A percentile compares a stretch with the other conserved stretches of the same genome.
Conservation (phyloP, 2,888 invertebrate species). For the Cerastoderma edule region DNA sequence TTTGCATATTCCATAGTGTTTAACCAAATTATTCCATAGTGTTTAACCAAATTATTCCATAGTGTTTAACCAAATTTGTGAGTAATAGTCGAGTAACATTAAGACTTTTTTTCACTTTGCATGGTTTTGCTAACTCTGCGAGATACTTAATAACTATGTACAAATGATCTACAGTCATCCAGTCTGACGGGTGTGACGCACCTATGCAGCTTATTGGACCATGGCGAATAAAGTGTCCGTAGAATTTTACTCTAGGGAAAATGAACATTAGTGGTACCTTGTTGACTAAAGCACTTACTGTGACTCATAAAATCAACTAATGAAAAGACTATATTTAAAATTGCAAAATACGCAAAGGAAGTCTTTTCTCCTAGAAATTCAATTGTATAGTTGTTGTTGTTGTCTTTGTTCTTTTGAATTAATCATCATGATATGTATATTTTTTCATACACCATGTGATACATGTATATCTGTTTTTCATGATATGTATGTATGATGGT, state of each 20-base stretch:
- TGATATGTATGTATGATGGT: too few species aligned
- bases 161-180: conserved; percentile 76
- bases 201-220: conserved; percentile 36
- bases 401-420: too few species aligned
- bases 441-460: too few species aligned
- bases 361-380: too few species aligned
- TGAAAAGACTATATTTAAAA: too few species aligned
- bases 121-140: conserved; percentile 66
- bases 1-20: conserved; percentile 79
- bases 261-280: conserved; percentile 51
- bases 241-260: conserved; percentile 50
- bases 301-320: too few species aligned
- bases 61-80: conserved; percentile 67
- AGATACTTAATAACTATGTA: conserved; percentile 73
- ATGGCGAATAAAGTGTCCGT: conserved; percentile 39
- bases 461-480: too few species aligned
- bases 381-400: too few species aligned
- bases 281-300: conserved; percentile 44
- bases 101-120: conserved; percentile 69
- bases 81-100: conserved; percentile 77
- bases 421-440: too few species aligned
- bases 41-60: too few species aligned
- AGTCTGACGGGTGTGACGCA: conserved; percentile 58
- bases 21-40: too few species aligned
- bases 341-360: too few species aligned